Evolutionary conservation across 1,140 invertebrate genomes (phyloP).

Genomic region (Hyphantria cunea): DNA sequence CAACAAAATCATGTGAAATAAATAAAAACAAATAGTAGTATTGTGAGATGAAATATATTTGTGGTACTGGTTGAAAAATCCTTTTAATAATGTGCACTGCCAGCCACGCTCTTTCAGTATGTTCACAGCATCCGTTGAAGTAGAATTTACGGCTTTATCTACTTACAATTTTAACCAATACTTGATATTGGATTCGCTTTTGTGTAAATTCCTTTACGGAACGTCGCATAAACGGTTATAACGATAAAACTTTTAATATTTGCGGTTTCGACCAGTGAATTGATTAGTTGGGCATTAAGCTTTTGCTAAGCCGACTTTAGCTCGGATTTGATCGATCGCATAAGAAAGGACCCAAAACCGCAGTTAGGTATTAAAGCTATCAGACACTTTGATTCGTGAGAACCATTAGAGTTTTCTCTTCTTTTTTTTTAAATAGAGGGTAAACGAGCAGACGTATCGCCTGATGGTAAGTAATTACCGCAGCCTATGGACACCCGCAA

Average conservation of each 20-base stretch:
- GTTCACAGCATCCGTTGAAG: conserved; percentile 14
- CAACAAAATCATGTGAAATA: neutral
- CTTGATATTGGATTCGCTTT: conserved; percentile 28
- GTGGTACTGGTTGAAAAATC: neutral
- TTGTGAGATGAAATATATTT: neutral
- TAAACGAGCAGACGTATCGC: no score
- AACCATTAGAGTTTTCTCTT: no score
- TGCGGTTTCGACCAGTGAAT: neutral
- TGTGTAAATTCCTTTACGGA: conserved; percentile 20
- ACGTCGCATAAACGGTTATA: conserved; percentile 15
- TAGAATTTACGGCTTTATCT: conserved; percentile 29
- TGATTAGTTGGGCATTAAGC: no score
- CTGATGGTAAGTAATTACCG: no score
- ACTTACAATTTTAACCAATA: conserved; percentile 36
- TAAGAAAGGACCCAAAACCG: no score
- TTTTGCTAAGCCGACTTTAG: no score
- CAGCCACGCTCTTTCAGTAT: conserved; percentile 13
- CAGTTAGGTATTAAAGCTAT: no score
- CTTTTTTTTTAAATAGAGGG: no score
- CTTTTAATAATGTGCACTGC: neutral
- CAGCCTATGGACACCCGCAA: no score
- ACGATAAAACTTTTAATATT: conserved; percentile 12
- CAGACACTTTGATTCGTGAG: no score
- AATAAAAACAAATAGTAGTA: neutral
- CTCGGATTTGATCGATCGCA: no score